Evolutionary conservation across 2,797 vertebrate genomes (phyloP).

Genomic region (Mormyrus proboscirostris): DNA sequence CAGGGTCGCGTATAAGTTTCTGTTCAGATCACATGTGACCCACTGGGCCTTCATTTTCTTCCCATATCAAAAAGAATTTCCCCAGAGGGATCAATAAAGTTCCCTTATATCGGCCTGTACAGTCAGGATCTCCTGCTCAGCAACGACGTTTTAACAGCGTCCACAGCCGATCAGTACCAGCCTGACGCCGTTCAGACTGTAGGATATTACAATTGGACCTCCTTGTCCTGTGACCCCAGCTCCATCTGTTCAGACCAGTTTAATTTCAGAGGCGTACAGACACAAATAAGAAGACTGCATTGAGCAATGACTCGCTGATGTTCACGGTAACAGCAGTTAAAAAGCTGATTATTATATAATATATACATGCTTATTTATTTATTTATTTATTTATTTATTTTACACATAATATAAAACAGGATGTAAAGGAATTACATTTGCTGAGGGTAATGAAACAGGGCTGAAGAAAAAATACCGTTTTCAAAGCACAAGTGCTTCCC

Average conservation of each 20-base stretch:
- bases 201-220: neutral
- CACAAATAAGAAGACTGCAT: neutral
- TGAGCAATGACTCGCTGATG: neutral
- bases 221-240: neutral
- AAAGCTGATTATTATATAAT: neutral
- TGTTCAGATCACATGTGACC: neutral
- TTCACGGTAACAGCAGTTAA: neutral
- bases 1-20: neutral
- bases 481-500: conserved; percentile 25
- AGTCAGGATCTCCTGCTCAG: neutral
- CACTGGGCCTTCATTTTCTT: neutral
- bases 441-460: neutral
- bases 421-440: neutral
- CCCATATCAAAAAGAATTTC: neutral
- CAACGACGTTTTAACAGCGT: neutral
- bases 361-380: too few relatives aligned
- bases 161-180: neutral
- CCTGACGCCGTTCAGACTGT: neutral
- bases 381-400: neutral
- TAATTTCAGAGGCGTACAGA: neutral
- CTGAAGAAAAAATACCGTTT: conserved; percentile 20
- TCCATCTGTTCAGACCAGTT: neutral
- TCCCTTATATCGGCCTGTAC: too few relatives aligned
- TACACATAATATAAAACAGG: neutral
- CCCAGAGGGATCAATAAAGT: too few relatives aligned